Conservation (phyloP, 2,888 invertebrate species). For the Spilarctia lutea region DNA sequence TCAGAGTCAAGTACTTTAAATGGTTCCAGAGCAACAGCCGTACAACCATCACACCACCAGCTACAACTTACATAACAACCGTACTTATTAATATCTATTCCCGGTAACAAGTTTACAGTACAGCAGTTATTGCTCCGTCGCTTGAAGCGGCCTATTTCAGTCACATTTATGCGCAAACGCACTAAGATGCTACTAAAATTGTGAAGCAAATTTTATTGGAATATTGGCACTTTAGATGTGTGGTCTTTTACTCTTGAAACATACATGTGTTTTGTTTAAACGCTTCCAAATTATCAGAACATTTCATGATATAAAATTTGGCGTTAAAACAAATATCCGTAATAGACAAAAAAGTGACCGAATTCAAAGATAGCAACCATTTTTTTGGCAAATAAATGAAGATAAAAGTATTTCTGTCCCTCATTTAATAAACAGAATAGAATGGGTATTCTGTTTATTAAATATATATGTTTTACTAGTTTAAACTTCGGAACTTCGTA, state of each 20-base stretch:
- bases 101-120: slow-evolving; percentile 31
- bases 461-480: no score
- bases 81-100: slow-evolving; percentile 41
- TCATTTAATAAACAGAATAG: no score
- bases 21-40: neutral
- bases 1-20: neutral
- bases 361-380: no score
- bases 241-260: slow-evolving; percentile 11
- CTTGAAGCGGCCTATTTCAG: slow-evolving; percentile 35
- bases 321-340: no score
- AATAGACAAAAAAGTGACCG: no score
- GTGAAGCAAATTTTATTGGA: slow-evolving; percentile 17
- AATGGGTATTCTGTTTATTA: no score
- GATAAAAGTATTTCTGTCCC: no score
- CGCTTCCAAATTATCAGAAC: neutral
- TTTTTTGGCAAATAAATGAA: no score
- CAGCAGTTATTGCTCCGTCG: slow-evolving; percentile 32
- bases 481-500: no score
- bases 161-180: slow-evolving; percentile 19
- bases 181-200: slow-evolving; percentile 25
- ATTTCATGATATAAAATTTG: no score
- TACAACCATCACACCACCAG: neutral
- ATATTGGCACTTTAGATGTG: slow-evolving; percentile 20
- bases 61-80: slow-evolving; percentile 11
- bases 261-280: slow-evolving; percentile 6